phyloP scores from a whole-genome alignment of 2,888 invertebrate genomes.

The Nomada flava region DNA sequence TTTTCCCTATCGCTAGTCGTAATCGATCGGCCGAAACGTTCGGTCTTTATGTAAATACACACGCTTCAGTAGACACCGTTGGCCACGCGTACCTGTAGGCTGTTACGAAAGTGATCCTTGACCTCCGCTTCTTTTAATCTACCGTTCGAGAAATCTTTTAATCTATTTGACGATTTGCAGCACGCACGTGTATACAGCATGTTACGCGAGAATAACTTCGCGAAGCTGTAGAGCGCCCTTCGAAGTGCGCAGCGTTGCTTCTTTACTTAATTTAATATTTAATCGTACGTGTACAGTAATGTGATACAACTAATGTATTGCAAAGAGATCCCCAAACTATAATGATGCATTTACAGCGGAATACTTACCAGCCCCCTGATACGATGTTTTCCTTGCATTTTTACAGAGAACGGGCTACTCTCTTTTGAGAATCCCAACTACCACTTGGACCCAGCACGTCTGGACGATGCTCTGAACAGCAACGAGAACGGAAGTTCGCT shows the following conservation, averaged over 20 bases:
- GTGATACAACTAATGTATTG: not conserved
- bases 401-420: constrained; percentile 94
- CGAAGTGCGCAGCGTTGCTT: not conserved
- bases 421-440: constrained; percentile 97
- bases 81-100: constrained; percentile 8
- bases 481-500: constrained; percentile 87
- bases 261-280: not conserved
- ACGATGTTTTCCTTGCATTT: constrained; percentile 63
- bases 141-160: constrained; percentile 13
- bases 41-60: not conserved
- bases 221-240: not conserved
- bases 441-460: constrained; percentile 91
- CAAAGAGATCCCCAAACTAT: no score
- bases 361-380: no score
- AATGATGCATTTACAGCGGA: no score
- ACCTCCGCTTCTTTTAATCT: constrained; percentile 44
- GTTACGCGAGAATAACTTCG: constrained; percentile 21
- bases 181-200: constrained; percentile 24
- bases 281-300: not conserved
- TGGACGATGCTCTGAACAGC: constrained; percentile 91
- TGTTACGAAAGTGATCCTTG: constrained; percentile 48
- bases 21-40: constrained; percentile 12
- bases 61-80: constrained; percentile 32
- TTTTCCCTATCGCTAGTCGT: constrained; percentile 1
- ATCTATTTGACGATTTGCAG: constrained; percentile 1